phyloP scores from a whole-genome alignment of 2,113 vertebrate species.

The Pomatorhinus ruficollis region DNA sequence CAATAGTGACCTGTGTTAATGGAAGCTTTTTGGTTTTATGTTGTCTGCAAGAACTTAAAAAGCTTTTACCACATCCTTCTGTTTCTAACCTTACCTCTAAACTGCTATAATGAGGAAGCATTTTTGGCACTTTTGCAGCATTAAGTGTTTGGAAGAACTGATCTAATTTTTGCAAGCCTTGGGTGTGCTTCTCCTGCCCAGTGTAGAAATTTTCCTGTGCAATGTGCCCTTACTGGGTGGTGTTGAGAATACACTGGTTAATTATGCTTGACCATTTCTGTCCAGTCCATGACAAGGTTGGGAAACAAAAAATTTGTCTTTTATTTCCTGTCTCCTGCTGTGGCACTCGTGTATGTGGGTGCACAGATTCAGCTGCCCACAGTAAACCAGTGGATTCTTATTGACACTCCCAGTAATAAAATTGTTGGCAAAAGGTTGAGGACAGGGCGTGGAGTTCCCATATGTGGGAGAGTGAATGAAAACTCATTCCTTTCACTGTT shows the following conservation, averaged over 20 bases:
- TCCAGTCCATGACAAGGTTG: background rate
- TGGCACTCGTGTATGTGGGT: background rate
- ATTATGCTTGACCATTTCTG: background rate
- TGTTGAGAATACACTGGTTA: background rate
- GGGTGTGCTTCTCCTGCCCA: background rate
- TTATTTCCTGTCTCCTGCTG: background rate
- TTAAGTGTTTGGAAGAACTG: background rate
- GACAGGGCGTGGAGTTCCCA: conserved; percentile 43
- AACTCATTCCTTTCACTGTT: conserved; percentile 19
- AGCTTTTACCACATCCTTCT: background rate
- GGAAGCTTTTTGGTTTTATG: background rate
- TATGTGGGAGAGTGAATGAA: background rate
- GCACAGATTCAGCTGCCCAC: background rate
- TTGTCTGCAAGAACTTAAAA: background rate
- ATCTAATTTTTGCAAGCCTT: background rate
- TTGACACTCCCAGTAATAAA: conserved; percentile 51
- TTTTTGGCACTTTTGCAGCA: background rate
- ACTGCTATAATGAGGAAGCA: background rate
- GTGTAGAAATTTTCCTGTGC: background rate
- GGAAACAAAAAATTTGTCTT: background rate
- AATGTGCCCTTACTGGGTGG: accelerated
- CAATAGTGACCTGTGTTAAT: background rate
- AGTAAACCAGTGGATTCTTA: background rate
- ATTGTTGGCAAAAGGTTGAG: conserved; percentile 29
- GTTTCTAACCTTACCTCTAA: background rate